Conservation (phyloP, 2,888 invertebrate genomes). For the Asteroscopus sphinx region DNA sequence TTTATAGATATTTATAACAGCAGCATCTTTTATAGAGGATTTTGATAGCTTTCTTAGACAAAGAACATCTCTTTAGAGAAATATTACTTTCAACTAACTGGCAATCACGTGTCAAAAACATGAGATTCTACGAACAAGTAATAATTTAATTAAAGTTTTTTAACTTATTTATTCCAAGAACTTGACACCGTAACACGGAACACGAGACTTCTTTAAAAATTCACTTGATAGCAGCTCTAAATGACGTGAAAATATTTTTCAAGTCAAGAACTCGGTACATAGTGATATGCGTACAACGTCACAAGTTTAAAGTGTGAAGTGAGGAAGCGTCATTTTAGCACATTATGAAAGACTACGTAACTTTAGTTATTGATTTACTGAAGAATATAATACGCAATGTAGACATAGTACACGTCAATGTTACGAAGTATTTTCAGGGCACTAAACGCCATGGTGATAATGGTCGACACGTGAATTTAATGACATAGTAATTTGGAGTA, state of each 20-base stretch:
- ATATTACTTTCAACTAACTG: too few species aligned
- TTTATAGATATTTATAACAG: too few species aligned
- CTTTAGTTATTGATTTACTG: slow-evolving; percentile 3
- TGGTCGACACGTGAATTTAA: not conserved
- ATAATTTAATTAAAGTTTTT: slow-evolving; percentile 7
- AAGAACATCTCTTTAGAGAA: too few species aligned
- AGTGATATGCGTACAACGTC: slow-evolving; percentile 53
- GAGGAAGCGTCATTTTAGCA: slow-evolving; percentile 37
- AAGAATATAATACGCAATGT: slow-evolving; percentile 22
- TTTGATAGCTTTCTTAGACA: too few species aligned
- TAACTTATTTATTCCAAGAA: not conserved
- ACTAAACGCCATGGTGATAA: slow-evolving; percentile 13
- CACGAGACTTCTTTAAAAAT: slow-evolving; percentile 17
- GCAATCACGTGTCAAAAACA: too few species aligned
- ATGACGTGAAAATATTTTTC: slow-evolving; percentile 36
- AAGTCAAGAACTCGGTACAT: slow-evolving; percentile 44
- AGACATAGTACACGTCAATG: slow-evolving; percentile 7
- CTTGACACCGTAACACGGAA: not conserved
- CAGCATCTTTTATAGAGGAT: too few species aligned
- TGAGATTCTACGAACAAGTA: not conserved
- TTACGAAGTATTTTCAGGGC: slow-evolving; percentile 26
- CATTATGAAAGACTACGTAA: slow-evolving; percentile 30
- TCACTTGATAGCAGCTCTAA: slow-evolving; percentile 48
- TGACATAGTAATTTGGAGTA: not conserved
- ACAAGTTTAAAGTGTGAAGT: slow-evolving; percentile 19